Base-by-base conservation (phyloP, 92 coral and sea anemone genomes). In the Zoanthus sociatus region DNA sequence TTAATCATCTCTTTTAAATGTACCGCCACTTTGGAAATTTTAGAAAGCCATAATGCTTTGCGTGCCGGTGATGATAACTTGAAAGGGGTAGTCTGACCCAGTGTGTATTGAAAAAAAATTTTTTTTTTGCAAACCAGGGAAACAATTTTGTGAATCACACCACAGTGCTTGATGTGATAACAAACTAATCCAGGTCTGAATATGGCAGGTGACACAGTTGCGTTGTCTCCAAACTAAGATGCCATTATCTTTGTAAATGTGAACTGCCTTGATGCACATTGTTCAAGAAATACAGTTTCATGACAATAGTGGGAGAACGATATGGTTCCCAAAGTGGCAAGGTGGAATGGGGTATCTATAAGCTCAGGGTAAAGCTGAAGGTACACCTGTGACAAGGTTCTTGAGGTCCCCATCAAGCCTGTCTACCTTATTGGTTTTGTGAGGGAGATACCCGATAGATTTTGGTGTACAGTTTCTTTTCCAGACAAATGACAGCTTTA, bases 131-230 rank as follows among this genome's bases (percentile, higher is more conserved):
- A 26, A 26, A 26, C 26, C 26, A 26, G 26, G 26, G 26, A 26
- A 26, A 26, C 26, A 26, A 26, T 0, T 26, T 26, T 26, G 26
- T 26, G 26, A 26, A 26, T 26, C 26, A 26, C 0, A 26, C 26
- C 26, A 26, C 26, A 26, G 67, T 13, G 20, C 67, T 60, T 9
- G 53, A 48, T 87, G 78, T 53, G 63, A 33, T 87, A 77, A 31
- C 89, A 77, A 73, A 73, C 78, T 15, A 87, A 44, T 55, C 90
- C 85, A 87, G 86, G 79, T 66, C 90, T 71, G 31, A 84, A 16
- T 75, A 51, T 33, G 26, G 50, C 82, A 84, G 71, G 88, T 21
- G 75, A 56, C 75, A 84, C 69, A 73, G 47, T 26, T 5, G 79
- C 87, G 20, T 70, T 46, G 42, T 84, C 77, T 50, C 87, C 79